Evolutionary conservation across 2,113 vertebrate species (phyloP).

Genomic region (Oncorhynchus kisutch): DNA sequence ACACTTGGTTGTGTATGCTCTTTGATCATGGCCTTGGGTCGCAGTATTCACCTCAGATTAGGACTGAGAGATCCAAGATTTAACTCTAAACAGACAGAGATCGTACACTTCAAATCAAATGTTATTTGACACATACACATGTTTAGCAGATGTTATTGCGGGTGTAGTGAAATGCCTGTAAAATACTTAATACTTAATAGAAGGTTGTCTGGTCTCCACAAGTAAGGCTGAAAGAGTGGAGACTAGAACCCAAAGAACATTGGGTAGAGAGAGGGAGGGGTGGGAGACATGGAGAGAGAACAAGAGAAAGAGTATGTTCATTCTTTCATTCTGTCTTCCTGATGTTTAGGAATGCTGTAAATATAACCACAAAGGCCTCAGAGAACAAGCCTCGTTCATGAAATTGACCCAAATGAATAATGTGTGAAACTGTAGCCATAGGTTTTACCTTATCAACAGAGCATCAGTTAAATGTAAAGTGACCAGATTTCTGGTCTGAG

Average conservation of each 20-base stretch:
- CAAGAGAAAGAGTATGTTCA: not conserved
- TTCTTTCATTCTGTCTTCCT: not conserved
- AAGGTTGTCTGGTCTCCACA: not conserved
- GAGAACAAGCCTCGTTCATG: constrained; percentile 6
- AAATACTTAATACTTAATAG: constrained; percentile 22
- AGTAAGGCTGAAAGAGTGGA: not conserved
- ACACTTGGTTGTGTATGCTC: constrained; percentile 42
- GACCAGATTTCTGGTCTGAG: constrained; percentile 28
- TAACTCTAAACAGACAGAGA: constrained; percentile 34
- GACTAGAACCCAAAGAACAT: not conserved
- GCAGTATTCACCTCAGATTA: constrained; percentile 51
- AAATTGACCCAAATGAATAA: constrained; percentile 4
- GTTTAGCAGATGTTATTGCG: no score
- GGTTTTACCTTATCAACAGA: constrained; percentile 41
- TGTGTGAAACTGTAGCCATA: constrained; percentile 20
- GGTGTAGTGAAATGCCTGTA: no score
- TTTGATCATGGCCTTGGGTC: constrained; percentile 37
- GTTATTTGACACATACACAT: no score
- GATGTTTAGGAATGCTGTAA: not conserved
- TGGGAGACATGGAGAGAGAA: not conserved
- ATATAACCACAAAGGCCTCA: constrained; percentile 6
- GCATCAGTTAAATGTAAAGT: constrained; percentile 37
- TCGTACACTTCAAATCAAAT: constrained; percentile 25
- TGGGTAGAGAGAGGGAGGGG: not conserved
- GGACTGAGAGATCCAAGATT: constrained; percentile 30